These are phyloP conservation scores for Sinella curviseta DNA, from an alignment of 1,140 invertebrate genomes.

Conservation along the genomic window DNA sequence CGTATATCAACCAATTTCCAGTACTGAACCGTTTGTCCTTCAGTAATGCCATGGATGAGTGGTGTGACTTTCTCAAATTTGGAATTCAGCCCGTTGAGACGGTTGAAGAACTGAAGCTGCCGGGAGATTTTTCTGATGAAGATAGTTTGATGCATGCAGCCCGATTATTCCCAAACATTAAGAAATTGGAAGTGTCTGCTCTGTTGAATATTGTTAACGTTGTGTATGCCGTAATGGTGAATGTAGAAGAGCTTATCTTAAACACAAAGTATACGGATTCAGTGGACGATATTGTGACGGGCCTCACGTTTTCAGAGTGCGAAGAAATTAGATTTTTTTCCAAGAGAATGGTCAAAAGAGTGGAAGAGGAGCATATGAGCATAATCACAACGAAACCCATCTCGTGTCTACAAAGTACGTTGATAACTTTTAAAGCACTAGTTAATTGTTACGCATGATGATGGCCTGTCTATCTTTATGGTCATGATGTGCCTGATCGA, in stretches of 20 bases:
- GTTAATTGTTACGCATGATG: too few species aligned
- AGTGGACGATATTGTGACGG: slow-evolving; percentile 31
- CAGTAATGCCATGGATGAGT: slow-evolving; percentile 19
- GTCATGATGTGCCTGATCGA: too few species aligned
- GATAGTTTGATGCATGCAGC: slow-evolving; percentile 17
- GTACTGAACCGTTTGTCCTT: slow-evolving; percentile 16
- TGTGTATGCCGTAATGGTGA: slow-evolving; percentile 29
- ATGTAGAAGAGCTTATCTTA: slow-evolving; percentile 31
- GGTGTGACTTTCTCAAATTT: slow-evolving; percentile 30
- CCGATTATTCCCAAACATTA: slow-evolving; percentile 31
- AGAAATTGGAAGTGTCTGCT: slow-evolving; percentile 29
- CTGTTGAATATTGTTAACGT: slow-evolving; percentile 9
- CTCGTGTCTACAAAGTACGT: neutral
- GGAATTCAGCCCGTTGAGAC: slow-evolving; percentile 28
- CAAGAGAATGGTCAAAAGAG: neutral
- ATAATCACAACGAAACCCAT: neutral
- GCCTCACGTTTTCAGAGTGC: slow-evolving; percentile 7
- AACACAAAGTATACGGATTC: slow-evolving; percentile 28
- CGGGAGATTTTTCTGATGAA: slow-evolving; percentile 33
- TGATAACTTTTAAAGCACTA: neutral
- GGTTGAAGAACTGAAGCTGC: slow-evolving; percentile 33
- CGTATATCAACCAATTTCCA: slow-evolving; percentile 29
- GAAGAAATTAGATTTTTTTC: neutral
- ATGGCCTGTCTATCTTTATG: too few species aligned
- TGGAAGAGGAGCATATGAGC: neutral